A percentile compares a stretch with the other conserved stretches of the same genome.
These are phyloP conservation scores for Apis dorsata DNA, from an alignment of 1,140 invertebrate genomes.

Conservation along the genomic window DNA sequence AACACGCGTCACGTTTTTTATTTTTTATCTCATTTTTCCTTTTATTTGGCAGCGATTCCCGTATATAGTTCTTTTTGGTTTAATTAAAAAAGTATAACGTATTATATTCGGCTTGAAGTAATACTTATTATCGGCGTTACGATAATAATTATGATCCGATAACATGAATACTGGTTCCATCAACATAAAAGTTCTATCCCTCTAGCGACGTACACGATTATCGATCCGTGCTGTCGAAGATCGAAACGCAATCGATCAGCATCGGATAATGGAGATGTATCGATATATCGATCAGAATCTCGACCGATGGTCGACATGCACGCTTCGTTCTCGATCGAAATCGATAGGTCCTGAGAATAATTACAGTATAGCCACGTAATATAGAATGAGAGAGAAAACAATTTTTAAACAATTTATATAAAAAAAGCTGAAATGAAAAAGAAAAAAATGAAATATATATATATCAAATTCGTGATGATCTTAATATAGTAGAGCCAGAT, in stretches of 20 bases:
- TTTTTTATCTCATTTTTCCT: not conserved
- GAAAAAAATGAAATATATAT: not conserved
- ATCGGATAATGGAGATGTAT: slow-evolving; percentile 1
- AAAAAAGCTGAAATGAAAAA: not conserved
- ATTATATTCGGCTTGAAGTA: slow-evolving; percentile 34
- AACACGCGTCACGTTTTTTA: slow-evolving; percentile 47
- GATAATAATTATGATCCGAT: slow-evolving; percentile 2
- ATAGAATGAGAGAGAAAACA: not conserved
- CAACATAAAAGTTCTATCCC: not conserved
- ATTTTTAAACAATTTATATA: not conserved
- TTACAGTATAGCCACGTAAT: slow-evolving; percentile 51
- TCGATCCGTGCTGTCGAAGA: slow-evolving; percentile 6
- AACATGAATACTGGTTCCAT: not conserved
- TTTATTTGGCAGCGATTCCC: slow-evolving; percentile 53
- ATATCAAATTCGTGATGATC: not conserved
- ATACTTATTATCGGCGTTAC: slow-evolving; percentile 30
- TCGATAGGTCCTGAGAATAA: slow-evolving; percentile 64
- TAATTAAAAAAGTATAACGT: slow-evolving; percentile 50
- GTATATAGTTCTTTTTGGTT: not conserved
- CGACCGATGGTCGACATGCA: not conserved
- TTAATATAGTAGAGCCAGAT: not conserved
- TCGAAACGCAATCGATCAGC: slow-evolving; percentile 44
- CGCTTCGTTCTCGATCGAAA: slow-evolving; percentile 54
- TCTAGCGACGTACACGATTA: slow-evolving; percentile 16
- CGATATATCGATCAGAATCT: not conserved